These are phyloP conservation scores for Penaeus monodon DNA, from an alignment of 2,888 invertebrate species.

Conservation along the genomic window DNA sequence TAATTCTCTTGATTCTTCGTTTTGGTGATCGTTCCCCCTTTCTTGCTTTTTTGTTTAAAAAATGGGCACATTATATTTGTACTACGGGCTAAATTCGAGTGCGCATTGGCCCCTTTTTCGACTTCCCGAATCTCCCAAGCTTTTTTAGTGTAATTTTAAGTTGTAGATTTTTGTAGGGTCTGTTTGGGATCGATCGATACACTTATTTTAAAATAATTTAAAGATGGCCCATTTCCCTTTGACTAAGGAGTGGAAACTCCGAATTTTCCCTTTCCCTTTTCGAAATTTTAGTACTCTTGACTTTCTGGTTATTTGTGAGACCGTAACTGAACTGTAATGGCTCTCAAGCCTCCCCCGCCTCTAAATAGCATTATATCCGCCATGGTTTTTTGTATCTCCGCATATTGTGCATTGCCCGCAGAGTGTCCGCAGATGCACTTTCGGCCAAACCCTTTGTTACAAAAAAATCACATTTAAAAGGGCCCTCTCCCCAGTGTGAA, in stretches of 20 bases:
- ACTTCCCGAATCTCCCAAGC: conserved; percentile 21
- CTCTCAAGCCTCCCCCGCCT: conserved; percentile 61
- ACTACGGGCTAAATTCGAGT: conserved; percentile 20
- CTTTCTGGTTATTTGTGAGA: conserved; percentile 62
- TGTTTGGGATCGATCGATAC: conserved; percentile 42
- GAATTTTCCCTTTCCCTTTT: conserved; percentile 64
- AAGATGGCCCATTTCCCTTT: conserved; percentile 63
- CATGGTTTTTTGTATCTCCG: conserved; percentile 63
- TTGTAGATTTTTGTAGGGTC: conserved; percentile 9
- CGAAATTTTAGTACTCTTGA: conserved; percentile 59
- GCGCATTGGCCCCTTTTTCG: conserved; percentile 32
- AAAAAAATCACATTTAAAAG: conserved; percentile 62
- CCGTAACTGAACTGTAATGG: conserved; percentile 57
- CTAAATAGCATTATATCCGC: conserved; percentile 60
- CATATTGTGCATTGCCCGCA: conserved; percentile 64
- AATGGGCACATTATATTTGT: conserved; percentile 30
- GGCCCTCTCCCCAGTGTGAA: conserved; percentile 64
- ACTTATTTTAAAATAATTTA: conserved; percentile 55
- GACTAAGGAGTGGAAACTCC: conserved; percentile 60
- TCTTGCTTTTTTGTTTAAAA: conserved; percentile 40
- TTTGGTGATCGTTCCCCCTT: conserved; percentile 43
- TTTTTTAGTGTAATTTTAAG: conserved; percentile 25
- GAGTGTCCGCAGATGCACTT: conserved; percentile 61
- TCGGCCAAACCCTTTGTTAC: conserved; percentile 62
- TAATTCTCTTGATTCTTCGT: conserved; percentile 62